Evolutionary conservation across 1,140 invertebrate genomes (phyloP).

Genomic region (Rhopalosiphum padi): DNA sequence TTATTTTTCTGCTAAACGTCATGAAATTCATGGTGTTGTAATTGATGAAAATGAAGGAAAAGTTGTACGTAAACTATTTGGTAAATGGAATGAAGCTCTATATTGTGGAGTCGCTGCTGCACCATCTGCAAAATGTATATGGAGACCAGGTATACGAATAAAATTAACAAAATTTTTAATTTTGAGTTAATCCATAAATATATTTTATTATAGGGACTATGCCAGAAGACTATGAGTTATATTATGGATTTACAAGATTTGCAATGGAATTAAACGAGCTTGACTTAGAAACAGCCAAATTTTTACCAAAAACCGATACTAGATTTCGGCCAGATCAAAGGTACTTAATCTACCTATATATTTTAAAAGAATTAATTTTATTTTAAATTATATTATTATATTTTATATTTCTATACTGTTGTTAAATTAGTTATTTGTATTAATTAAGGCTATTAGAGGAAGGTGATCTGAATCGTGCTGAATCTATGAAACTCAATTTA

Average conservation of each 20-base stretch:
- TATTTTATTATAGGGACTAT: slow-evolving; percentile 68
- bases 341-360: slow-evolving; percentile 43
- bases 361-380: not conserved
- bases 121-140: slow-evolving; percentile 75
- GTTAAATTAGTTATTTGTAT: not conserved
- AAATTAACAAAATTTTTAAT: not conserved
- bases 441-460: slow-evolving; percentile 71
- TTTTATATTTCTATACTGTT: not conserved
- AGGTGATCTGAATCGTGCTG: slow-evolving; percentile 76
- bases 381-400: not conserved
- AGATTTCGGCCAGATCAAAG: slow-evolving; percentile 66
- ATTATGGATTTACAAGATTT: slow-evolving; percentile 86
- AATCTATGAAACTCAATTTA: slow-evolving; percentile 73
- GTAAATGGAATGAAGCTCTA: slow-evolving; percentile 83
- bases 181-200: not conserved
- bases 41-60: slow-evolving; percentile 68
- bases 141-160: slow-evolving; percentile 69
- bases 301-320: slow-evolving; percentile 79
- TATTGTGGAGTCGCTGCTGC: slow-evolving; percentile 78
- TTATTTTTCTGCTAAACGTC: slow-evolving; percentile 79
- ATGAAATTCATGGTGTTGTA: slow-evolving; percentile 79
- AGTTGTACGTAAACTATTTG: slow-evolving; percentile 73
- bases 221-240: slow-evolving; percentile 80
- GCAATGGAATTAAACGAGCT: slow-evolving; percentile 86
- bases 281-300: slow-evolving; percentile 69